Evolutionary conservation across 2,888 invertebrate species (phyloP).

Genomic region (Seira ritae): DNA sequence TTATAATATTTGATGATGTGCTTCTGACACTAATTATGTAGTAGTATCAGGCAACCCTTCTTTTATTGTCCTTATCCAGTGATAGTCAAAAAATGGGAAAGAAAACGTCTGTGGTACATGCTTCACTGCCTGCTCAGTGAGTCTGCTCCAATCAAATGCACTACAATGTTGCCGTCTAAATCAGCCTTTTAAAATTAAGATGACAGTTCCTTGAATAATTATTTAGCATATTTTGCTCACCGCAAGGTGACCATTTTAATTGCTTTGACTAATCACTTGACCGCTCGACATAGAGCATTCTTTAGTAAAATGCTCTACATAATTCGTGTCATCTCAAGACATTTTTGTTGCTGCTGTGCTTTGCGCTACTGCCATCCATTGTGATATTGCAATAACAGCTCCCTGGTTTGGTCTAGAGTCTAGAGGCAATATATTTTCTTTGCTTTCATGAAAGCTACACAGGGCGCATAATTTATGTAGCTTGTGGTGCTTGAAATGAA

Average conservation of each 20-base stretch:
- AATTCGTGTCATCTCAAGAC: background rate
- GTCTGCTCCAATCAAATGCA: background rate
- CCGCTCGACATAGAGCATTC: background rate
- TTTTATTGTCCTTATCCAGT: too few relatives aligned
- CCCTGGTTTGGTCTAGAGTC: too few relatives aligned
- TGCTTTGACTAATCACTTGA: conserved; percentile 43
- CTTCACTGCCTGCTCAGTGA: background rate
- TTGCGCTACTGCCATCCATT: background rate
- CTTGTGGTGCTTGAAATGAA: conserved; percentile 10
- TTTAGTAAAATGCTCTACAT: background rate
- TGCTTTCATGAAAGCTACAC: background rate
- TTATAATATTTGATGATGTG: too few relatives aligned
- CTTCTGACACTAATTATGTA: too few relatives aligned
- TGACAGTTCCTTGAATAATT: conserved; percentile 45
- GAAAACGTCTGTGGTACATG: too few relatives aligned
- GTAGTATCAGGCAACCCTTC: too few relatives aligned
- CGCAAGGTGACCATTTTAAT: conserved; percentile 55
- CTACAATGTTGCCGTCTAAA: background rate
- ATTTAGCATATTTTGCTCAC: conserved; percentile 34
- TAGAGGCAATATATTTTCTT: background rate
- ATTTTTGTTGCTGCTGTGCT: background rate
- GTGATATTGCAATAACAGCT: background rate
- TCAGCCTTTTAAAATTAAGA: conserved; percentile 14
- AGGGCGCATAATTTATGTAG: conserved; percentile 28
- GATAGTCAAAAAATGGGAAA: too few relatives aligned